Percentiles rank a stretch among this genome's conserved stretches.
Evolutionary conservation across 2,797 vertebrate genomes (phyloP).

Genomic region (Notoglanidium macrostoma): DNA sequence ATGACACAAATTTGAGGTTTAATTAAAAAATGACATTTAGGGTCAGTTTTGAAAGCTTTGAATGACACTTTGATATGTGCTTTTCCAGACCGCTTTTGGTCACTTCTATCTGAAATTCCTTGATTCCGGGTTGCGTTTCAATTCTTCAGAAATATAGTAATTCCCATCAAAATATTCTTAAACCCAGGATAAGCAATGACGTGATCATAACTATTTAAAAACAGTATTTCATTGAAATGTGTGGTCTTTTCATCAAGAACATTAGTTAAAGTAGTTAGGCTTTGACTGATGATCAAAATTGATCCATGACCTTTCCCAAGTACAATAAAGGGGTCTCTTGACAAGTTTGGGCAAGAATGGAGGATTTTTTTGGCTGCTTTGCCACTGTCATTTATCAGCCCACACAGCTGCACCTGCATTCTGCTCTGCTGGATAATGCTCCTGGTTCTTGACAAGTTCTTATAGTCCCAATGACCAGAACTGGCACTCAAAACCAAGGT

Average conservation of each 20-base stretch:
- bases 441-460: neutral
- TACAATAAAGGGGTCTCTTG: neutral
- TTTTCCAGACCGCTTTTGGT: neutral
- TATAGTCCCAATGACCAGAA: conserved; percentile 8
- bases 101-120: neutral
- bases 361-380: conserved; percentile 21
- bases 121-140: neutral
- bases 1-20: neutral
- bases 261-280: neutral
- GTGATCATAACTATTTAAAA: neutral
- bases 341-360: neutral
- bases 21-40: neutral
- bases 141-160: neutral
- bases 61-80: neutral
- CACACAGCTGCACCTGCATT: conserved; percentile 14
- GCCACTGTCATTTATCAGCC: conserved; percentile 24
- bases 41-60: neutral
- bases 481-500: conserved; percentile 4
- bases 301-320: neutral
- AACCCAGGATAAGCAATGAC: neutral
- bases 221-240: conserved; percentile 10
- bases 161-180: neutral
- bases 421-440: conserved; percentile 27
- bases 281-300: conserved; percentile 7
- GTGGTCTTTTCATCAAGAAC: conserved; percentile 11